Conservation (phyloP, 2,113 vertebrate species). For the Coturnix japonica region DNA sequence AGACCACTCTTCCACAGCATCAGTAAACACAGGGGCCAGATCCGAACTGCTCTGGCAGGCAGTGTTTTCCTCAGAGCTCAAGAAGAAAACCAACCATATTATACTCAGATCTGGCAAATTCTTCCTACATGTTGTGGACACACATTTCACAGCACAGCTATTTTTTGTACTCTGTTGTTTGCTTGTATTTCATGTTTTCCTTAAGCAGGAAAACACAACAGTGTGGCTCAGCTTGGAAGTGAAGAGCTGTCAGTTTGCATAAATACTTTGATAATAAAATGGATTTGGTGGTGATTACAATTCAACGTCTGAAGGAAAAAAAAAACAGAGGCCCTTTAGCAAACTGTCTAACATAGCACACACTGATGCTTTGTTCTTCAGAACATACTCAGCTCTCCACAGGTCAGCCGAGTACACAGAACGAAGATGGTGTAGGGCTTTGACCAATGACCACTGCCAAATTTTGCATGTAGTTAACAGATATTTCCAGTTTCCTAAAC, state of each 20-base stretch:
- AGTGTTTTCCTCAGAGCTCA: neutral
- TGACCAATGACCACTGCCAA: neutral
- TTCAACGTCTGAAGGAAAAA: slow-evolving; percentile 28
- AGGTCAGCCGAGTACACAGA: slow-evolving; percentile 2
- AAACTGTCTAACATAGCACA: neutral
- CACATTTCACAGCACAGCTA: slow-evolving; percentile 64
- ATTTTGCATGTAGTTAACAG: neutral
- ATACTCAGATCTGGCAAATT: slow-evolving; percentile 11
- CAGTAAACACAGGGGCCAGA: neutral
- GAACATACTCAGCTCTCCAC: neutral
- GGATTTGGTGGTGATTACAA: slow-evolving; percentile 72
- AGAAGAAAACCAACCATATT: neutral
- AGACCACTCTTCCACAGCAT: neutral
- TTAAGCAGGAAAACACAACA: slow-evolving; percentile 77
- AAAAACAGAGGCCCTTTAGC: neutral
- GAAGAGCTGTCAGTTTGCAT: slow-evolving; percentile 76
- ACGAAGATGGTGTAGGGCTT: neutral
- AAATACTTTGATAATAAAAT: slow-evolving; percentile 75
- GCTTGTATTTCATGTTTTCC: slow-evolving; percentile 75
- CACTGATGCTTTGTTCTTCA: slow-evolving; percentile 36
- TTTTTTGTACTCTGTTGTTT: slow-evolving; percentile 71
- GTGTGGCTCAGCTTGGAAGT: slow-evolving; percentile 73
- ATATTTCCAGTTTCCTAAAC: slow-evolving; percentile 26
- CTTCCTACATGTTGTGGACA: slow-evolving; percentile 57
- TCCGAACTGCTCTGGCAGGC: neutral